Conservation (phyloP, 2,888 invertebrate genomes). For the Eremobia ochroleuca region DNA sequence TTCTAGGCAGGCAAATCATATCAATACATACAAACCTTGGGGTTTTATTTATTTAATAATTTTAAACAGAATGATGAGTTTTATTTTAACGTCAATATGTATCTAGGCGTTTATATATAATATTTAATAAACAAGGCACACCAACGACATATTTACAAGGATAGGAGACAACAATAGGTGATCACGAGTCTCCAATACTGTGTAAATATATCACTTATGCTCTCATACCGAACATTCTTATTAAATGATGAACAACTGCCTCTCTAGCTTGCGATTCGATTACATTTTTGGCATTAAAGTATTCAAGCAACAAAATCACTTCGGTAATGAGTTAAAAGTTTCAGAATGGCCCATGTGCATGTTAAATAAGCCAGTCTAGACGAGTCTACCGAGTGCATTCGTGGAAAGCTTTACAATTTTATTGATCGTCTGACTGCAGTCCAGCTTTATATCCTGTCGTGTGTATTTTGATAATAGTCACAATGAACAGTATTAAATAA, state of each 20-base stretch:
- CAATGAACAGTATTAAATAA: background rate
- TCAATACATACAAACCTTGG: too few relatives aligned
- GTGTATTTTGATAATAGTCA: too few relatives aligned
- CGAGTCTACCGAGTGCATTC: background rate
- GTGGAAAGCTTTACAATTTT: background rate
- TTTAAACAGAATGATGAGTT: background rate
- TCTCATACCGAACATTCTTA: too few relatives aligned
- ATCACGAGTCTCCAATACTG: too few relatives aligned
- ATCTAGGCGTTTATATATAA: too few relatives aligned
- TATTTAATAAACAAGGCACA: too few relatives aligned
- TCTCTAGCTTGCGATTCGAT: background rate
- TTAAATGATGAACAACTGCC: background rate
- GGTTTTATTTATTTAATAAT: background rate
- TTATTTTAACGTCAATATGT: background rate
- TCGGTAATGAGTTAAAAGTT: constrained; percentile 5
- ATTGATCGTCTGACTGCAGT: background rate
- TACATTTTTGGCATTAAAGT: too few relatives aligned
- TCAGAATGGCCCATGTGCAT: background rate
- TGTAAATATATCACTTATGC: too few relatives aligned
- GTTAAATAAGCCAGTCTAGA: background rate
- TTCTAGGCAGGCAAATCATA: background rate
- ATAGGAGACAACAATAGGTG: background rate
- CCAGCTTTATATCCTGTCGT: background rate
- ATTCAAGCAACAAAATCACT: background rate
- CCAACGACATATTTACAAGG: background rate